A percentile compares a stretch with the other conserved stretches of the same genome.
phyloP scores from a whole-genome alignment of 2,888 invertebrate species.

The Meiosimyza decipiens region DNA sequence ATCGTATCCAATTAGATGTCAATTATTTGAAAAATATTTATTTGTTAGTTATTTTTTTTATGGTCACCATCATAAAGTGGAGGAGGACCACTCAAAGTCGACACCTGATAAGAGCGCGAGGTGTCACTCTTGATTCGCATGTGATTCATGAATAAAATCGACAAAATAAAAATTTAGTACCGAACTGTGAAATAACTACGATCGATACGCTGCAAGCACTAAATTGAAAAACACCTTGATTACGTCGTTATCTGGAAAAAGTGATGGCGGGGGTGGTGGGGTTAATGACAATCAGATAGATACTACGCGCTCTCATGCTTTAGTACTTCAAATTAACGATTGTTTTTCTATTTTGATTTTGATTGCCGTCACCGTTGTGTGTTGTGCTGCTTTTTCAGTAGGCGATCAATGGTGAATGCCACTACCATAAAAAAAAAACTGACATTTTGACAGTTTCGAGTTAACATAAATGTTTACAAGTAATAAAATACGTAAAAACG shows the following conservation, averaged over 20 bases:
- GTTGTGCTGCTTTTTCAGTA: conserved; percentile 14
- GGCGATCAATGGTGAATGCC: conserved; percentile 19
- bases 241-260: too few relatives aligned
- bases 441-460: conserved; percentile 34
- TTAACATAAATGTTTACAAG: conserved; percentile 21
- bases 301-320: conserved; percentile 18
- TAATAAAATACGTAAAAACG: conserved; percentile 20
- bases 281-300: background rate
- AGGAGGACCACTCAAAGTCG: conserved; percentile 7
- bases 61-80: conserved; percentile 12
- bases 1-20: conserved; percentile 14
- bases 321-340: conserved; percentile 23
- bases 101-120: conserved; percentile 15
- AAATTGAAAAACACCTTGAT: background rate
- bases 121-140: background rate
- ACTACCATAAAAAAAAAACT: conserved; percentile 11
- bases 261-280: background rate
- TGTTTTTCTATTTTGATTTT: conserved; percentile 22
- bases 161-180: background rate
- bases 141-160: conserved; percentile 12
- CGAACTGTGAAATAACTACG: background rate
- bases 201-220: background rate
- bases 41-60: background rate
- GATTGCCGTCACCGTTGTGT: background rate
- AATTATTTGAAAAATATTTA: conserved; percentile 16